Evolutionary conservation across 2,113 vertebrate species (phyloP).

Genomic region (Pedetes capensis): DNA sequence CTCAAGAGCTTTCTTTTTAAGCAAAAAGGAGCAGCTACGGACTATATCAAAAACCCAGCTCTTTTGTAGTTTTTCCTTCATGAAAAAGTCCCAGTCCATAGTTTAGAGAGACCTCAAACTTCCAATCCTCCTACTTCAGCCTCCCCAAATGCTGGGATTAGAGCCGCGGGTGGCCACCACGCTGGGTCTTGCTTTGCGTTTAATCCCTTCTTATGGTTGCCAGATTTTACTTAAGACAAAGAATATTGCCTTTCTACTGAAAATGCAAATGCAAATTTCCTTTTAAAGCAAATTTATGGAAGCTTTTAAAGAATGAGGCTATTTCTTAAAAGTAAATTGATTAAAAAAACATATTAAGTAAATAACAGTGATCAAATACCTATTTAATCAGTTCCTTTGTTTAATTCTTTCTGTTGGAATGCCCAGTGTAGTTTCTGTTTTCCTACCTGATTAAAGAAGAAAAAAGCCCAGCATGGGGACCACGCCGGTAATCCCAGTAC

Average conservation of each 20-base stretch:
- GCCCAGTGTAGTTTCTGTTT: conserved; percentile 37
- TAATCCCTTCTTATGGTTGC: not conserved
- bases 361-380: not conserved
- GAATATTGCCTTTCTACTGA: not conserved
- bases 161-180: no score
- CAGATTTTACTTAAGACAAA: not conserved
- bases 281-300: not conserved
- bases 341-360: conserved; percentile 29
- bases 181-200: not conserved
- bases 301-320: not conserved
- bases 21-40: no score
- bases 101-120: no score
- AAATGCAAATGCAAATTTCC: not conserved
- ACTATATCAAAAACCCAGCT: no score
- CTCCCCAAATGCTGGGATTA: no score
- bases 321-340: not conserved
- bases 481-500: no score
- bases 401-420: conserved; percentile 28
- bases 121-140: no score
- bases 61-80: no score
- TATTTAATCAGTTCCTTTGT: not conserved
- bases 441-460: conserved; percentile 10
- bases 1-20: no score
- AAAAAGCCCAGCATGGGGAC: no score
- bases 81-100: no score